Percentiles rank a stretch among this genome's conserved stretches.
These are phyloP conservation scores for Dendronephthya gigantea DNA, from an alignment of 64 coral and sea anemone genomes.

Conservation along the genomic window DNA sequence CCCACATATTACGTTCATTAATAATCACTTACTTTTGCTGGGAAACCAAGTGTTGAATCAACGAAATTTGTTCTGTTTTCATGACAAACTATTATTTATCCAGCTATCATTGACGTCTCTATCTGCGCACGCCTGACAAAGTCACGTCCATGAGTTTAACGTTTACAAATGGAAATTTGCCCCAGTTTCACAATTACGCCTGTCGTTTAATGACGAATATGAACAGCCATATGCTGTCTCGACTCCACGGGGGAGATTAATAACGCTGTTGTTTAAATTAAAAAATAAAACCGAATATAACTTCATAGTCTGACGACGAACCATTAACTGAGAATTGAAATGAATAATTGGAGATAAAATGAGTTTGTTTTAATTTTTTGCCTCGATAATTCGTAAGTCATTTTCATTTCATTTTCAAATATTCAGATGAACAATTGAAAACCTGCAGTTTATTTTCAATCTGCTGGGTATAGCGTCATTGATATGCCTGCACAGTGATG, in stretches of 20 bases:
- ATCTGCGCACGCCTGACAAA: not conserved
- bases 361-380: too few species aligned
- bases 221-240: not conserved
- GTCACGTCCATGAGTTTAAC: not conserved
- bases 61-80: not conserved
- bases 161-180: not conserved
- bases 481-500: too few species aligned
- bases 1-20: too few species aligned
- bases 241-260: not conserved
- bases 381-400: too few species aligned
- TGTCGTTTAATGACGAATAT: not conserved
- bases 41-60: not conserved
- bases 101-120: not conserved
- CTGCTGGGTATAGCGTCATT: too few species aligned
- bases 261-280: not conserved
- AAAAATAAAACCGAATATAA: not conserved
- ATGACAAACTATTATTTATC: not conserved
- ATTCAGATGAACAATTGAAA: too few species aligned
- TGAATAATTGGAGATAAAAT: too few species aligned
- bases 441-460: too few species aligned
- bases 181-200: not conserved
- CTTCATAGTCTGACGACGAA: not conserved
- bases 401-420: too few species aligned
- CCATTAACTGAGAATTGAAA: too few species aligned
- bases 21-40: not conserved